A percentile compares a stretch with the other conserved stretches of the same genome.
Evolutionary conservation across 2,797 vertebrate species (phyloP).

Genomic region (Acomys russatus): DNA sequence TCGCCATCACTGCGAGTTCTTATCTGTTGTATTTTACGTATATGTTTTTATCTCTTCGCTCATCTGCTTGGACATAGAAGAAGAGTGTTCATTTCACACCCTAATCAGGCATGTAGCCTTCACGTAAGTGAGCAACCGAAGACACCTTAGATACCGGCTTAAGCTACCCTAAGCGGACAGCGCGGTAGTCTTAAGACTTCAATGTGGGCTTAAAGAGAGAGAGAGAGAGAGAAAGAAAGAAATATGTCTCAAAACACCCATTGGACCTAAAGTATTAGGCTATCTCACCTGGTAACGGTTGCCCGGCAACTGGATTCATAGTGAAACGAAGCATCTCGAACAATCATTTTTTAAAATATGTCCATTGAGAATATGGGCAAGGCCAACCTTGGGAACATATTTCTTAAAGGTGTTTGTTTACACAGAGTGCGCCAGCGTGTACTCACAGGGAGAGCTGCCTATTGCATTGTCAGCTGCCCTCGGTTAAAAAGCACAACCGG

Average conservation of each 20-base stretch:
- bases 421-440: conserved; percentile 84
- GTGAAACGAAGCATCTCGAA: conserved; percentile 59
- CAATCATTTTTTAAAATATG: neutral
- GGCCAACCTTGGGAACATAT: conserved; percentile 89
- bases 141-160: conserved; percentile 92
- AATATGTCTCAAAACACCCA: conserved; percentile 88
- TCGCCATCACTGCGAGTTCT: conserved; percentile 95
- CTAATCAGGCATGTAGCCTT: conserved; percentile 99
- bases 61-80: conserved; percentile 99
- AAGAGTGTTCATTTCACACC: conserved; percentile 99
- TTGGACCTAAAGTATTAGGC: conserved; percentile 80
- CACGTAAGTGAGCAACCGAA: conserved; percentile 99
- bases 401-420: conserved; percentile 89
- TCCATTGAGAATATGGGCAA: conserved; percentile 54
- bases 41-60: conserved; percentile 95
- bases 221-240: conserved; percentile 81
- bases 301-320: conserved; percentile 56
- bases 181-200: conserved; percentile 93
- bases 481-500: conserved; percentile 74
- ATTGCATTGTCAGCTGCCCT: conserved; percentile 88
- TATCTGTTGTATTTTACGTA: conserved; percentile 91
- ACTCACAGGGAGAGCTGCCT: conserved; percentile 85
- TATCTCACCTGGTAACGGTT: conserved; percentile 44
- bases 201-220: conserved; percentile 87
- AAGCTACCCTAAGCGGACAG: conserved; percentile 91